Evolutionary conservation across 2,113 vertebrate genomes (phyloP), one percentile per base, ranked within the genome.

Genomic region (Proterorhinus semilunaris): DNA sequence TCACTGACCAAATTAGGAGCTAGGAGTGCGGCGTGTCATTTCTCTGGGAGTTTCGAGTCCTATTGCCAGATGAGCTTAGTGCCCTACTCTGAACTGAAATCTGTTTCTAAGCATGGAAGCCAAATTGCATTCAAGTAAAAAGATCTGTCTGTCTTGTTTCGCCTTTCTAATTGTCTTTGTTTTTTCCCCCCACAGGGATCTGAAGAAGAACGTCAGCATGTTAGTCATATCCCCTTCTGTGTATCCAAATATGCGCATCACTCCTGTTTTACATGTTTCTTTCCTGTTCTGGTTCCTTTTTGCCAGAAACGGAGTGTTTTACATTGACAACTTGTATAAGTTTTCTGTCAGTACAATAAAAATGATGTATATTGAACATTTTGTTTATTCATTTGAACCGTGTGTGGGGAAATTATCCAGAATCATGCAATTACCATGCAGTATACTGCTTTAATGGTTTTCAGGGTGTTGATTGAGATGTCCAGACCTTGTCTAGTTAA

Each of bases 301-400:
- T 45, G 62, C 66, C 78, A 66, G 67, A 66, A 42, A 27, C 62
- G 73, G 79, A 80, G 75, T 78, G 78, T 91, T 88, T 90, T 84
- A 90, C 88, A 84, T 75, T 81, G 72, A 87, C 17, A 64, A 79
- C 72, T 75, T 82, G 72, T 88, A 83, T 86, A 69, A 80, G 85
- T 87, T 58, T 86, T 90, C 81, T 83, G 84, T 89, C 78, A 66
- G 71, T 88, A 87, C 78, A 91, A 91, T 92, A 91, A 93, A 91
- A 21, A 68, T 43, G 72, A 48, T 82, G 77, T 90, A 58, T 58
- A 58, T 58, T 58, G 11, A 11, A 58, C 11, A 10, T 15, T 58
- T 21, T 58, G 55, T 13, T 58, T 58, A 7, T 58, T 13, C 42
- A 42, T 13, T 6, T 36, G 16, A 36, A 36, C 11, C 9, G 11